These are phyloP conservation scores for Euzetes globulus DNA, from an alignment of 2,888 invertebrate species.

Conservation along the genomic window DNA sequence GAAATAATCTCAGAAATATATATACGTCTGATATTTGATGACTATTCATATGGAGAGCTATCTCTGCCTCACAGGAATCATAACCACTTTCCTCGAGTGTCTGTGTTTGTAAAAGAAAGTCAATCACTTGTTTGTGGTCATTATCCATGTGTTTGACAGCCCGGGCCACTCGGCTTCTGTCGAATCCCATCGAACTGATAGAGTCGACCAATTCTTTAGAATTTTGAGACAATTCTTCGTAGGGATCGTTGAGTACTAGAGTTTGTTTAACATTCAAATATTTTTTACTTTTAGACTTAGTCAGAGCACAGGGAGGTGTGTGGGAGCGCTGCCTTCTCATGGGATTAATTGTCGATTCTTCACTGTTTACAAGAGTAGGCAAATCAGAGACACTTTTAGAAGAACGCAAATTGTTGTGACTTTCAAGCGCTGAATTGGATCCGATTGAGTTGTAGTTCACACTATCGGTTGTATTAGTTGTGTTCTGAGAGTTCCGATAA, in stretches of 20 bases:
- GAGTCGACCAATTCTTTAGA: slow-evolving; percentile 62
- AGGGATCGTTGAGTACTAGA: slow-evolving; percentile 43
- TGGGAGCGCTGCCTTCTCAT: slow-evolving; percentile 31
- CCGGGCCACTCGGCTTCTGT: slow-evolving; percentile 67
- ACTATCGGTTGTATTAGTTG: not conserved
- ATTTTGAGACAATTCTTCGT: slow-evolving; percentile 51
- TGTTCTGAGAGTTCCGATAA: not conserved
- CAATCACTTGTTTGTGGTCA: slow-evolving; percentile 73
- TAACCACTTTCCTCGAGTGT: slow-evolving; percentile 51
- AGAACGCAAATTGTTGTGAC: slow-evolving; percentile 9
- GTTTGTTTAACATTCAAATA: slow-evolving; percentile 17
- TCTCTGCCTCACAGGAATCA: slow-evolving; percentile 50
- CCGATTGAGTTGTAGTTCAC: not conserved
- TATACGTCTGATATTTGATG: slow-evolving; percentile 48
- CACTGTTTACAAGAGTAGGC: slow-evolving; percentile 31
- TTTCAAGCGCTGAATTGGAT: not conserved
- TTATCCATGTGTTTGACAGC: slow-evolving; percentile 71
- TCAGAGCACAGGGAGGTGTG: slow-evolving; percentile 37
- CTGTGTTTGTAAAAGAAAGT: slow-evolving; percentile 64
- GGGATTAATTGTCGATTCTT: not conserved
- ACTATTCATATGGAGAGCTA: slow-evolving; percentile 50
- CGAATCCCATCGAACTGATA: slow-evolving; percentile 81
- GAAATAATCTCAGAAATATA: not conserved
- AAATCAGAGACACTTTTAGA: slow-evolving; percentile 41
- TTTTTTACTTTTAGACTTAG: slow-evolving; percentile 17